Conservation (phyloP, 2,888 invertebrate species). For the Argyresthia goedartella region DNA sequence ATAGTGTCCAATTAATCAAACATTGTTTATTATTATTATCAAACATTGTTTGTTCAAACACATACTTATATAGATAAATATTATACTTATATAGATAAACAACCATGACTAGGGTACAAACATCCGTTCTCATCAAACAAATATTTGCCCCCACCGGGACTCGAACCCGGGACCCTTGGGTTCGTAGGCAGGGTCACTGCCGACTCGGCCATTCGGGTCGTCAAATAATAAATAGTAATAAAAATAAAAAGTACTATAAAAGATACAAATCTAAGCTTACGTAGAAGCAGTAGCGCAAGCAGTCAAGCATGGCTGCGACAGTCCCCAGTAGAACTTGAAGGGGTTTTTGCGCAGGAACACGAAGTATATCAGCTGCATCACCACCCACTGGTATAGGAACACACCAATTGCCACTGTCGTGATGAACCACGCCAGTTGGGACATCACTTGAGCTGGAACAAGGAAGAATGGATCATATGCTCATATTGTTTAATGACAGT, state of each 20-base stretch:
- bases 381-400: conserved; percentile 84
- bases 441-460: conserved; percentile 71
- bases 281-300: conserved; percentile 93
- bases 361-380: conserved; percentile 89
- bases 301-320: conserved; percentile 86
- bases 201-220: no score
- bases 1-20: no score
- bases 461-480: not conserved
- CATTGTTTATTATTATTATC: no score
- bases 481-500: not conserved
- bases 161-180: no score
- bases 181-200: no score
- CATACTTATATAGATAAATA: no score
- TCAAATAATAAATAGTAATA: no score
- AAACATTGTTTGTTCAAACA: no score
- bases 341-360: conserved; percentile 85
- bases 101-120: no score
- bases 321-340: conserved; percentile 86
- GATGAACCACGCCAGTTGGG: conserved; percentile 81
- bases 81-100: no score
- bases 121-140: no score
- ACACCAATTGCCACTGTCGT: conserved; percentile 86
- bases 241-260: not conserved
- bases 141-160: no score
- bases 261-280: conserved; percentile 70